Evolutionary conservation across 2,888 invertebrate genomes (phyloP), one percentile per base, ranked within the genome.

Genomic region (Dione juno): DNA sequence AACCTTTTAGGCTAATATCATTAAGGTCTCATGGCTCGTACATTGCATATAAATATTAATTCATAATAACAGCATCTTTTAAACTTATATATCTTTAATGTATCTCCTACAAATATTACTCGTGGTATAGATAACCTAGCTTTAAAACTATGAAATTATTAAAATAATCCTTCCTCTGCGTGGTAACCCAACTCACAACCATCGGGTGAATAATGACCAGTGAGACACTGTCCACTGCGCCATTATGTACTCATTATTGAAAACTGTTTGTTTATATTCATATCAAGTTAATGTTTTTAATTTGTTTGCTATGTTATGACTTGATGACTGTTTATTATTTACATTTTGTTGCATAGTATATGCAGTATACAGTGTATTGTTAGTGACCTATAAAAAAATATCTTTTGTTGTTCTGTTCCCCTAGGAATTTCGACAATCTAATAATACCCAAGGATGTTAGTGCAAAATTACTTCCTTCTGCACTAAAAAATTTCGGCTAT

Each of bases 301-400:
- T 57, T 40, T 40, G 57, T 54, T 11, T 16, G 16, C 54, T 28
- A 37, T 54, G 16, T 37, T 57, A 40, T 54, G 35, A 54, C 35
- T 35, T 10, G n/a, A n/a, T 54, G 21, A 9, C 16, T 57, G 57
- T 57, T 57, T 57, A 57, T 57, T 57, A 16, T 57, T 57, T 57
- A 57, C 13, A 57, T 6, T 19, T 40, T 57, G 57, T 57, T 57
- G 57, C 37, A 57, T 40, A 19, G 11, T 1, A 54, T 54, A n/a
- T 54, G 54, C 54, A 1, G 37, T 35, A 54, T 35, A 54, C 37
- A 16, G 3, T 1, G 57, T 11, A 57, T 57, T 40, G 16, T 57
- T 54, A 35, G n/a, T 28, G 28, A 5, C 2, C 28, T 28, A 28
- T 28, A 28, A 28, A 28, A 28, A 28, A 28, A 28, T 3, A 5